These are phyloP conservation scores for Paelopatides confundens DNA, from an alignment of 53 echinoderm and acorn worm species.

Conservation along the genomic window DNA sequence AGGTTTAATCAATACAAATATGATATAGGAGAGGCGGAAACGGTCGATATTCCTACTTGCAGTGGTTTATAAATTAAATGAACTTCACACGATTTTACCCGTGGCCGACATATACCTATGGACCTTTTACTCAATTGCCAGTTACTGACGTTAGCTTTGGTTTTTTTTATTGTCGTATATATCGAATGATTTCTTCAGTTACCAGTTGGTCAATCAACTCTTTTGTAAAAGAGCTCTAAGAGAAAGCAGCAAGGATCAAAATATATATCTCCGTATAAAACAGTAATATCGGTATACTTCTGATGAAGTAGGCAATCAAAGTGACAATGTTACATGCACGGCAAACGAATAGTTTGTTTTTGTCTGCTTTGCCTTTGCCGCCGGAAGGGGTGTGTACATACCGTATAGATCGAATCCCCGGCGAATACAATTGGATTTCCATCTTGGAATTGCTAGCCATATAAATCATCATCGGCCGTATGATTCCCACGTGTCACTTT, in stretches of 20 bases:
- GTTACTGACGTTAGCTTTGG: neutral
- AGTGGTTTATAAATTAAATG: constrained; percentile 30
- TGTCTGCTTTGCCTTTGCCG: neutral
- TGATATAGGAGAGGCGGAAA: neutral
- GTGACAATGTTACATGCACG: neutral
- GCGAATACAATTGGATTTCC: neutral
- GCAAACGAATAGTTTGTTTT: neutral
- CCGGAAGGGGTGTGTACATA: neutral
- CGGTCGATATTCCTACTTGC: constrained; percentile 6
- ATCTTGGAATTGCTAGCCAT: neutral
- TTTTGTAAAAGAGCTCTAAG: neutral
- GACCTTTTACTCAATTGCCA: neutral
- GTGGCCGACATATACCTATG: neutral
- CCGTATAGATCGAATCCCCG: neutral
- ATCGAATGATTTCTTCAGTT: neutral
- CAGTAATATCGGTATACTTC: neutral
- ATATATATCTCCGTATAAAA: neutral
- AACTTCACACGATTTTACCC: neutral
- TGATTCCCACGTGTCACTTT: neutral
- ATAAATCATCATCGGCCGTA: neutral
- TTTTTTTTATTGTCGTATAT: neutral
- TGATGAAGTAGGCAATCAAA: neutral
- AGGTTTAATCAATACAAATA: constrained; percentile 28
- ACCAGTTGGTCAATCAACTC: neutral
- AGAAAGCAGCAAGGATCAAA: neutral